phyloP scores from a whole-genome alignment of 2,888 invertebrate genomes.

The Onchidella celtica region DNA sequence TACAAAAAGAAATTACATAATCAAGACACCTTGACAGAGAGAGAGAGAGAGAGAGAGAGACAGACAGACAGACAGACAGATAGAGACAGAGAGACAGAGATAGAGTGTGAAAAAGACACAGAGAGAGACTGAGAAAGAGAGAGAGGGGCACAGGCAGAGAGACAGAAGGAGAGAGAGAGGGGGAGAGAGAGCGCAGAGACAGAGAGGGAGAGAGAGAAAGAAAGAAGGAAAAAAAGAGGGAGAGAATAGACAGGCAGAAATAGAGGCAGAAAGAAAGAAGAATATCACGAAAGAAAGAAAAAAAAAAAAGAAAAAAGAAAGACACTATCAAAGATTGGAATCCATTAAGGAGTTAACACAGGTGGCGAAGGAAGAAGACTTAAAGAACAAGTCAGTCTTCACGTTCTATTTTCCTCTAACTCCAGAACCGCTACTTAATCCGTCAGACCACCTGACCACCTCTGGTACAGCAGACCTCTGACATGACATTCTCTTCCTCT shows the following conservation, averaged over 20 bases:
- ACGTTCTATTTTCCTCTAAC: too few species aligned
- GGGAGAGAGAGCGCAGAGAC: conserved; percentile 1
- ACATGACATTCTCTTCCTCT: too few species aligned
- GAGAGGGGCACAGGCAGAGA: neutral
- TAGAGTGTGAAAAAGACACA: neutral
- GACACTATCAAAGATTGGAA: too few species aligned
- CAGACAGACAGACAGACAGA: neutral
- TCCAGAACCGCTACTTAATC: too few species aligned
- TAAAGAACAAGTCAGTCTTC: too few species aligned
- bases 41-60: neutral
- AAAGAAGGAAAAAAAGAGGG: neutral
- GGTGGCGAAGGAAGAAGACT: too few species aligned
- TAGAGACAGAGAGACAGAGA: neutral
- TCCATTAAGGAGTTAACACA: too few species aligned
- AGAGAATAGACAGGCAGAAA: neutral
- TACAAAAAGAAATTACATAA: too few species aligned
- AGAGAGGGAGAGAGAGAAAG: conserved; percentile 5
- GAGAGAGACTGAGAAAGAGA: conserved; percentile 17
- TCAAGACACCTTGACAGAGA: neutral
- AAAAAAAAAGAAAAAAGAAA: neutral
- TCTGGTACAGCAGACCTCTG: too few species aligned
- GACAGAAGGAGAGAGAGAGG: neutral
- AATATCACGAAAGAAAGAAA: neutral
- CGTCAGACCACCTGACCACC: too few species aligned
- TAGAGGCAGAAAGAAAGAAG: neutral